Percentiles rank a stretch among this genome's conserved stretches.
Evolutionary conservation across 2,797 vertebrate genomes (phyloP).

Genomic region (Argentina silus): DNA sequence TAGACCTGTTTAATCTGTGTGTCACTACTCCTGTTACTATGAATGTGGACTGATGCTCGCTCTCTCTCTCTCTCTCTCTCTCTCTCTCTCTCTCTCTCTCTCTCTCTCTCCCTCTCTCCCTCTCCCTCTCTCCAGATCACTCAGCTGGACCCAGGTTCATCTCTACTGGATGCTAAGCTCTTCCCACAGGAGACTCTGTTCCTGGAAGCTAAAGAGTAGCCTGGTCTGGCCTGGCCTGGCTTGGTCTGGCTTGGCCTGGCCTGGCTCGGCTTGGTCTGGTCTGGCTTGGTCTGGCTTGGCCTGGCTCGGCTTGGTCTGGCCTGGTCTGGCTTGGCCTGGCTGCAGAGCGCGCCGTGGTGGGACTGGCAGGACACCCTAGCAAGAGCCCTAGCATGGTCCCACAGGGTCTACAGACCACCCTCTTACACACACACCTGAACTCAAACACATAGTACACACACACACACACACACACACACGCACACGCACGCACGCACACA

Average conservation of each 20-base stretch:
- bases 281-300: background rate
- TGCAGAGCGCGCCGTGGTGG: conserved; percentile 25
- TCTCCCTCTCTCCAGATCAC: conserved; percentile 85
- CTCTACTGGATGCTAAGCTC: conserved; percentile 95
- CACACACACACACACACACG: conserved; percentile 58
- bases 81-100: conserved; percentile 1
- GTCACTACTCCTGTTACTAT: too few species aligned
- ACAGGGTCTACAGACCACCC: conserved; percentile 66
- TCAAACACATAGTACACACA: conserved; percentile 19
- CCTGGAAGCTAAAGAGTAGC: conserved; percentile 96
- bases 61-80: background rate
- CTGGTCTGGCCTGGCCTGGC: conserved; percentile 9
- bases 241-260: background rate
- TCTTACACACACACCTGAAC: conserved; percentile 62
- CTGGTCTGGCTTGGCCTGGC: background rate
- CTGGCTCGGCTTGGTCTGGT: background rate
- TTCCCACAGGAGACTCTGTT: conserved; percentile 99
- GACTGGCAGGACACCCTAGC: conserved; percentile 69
- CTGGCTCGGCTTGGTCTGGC: background rate
- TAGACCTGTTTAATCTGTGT: too few species aligned
- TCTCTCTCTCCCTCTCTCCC: conserved; percentile 17
- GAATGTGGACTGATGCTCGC: too few species aligned
- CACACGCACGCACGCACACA: conserved; percentile 40
- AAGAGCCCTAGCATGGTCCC: conserved; percentile 70
- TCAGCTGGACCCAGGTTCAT: conserved; percentile 91